Conservation (phyloP, 1,140 invertebrate species). For the Diachasmimorpha longicaudata region DNA sequence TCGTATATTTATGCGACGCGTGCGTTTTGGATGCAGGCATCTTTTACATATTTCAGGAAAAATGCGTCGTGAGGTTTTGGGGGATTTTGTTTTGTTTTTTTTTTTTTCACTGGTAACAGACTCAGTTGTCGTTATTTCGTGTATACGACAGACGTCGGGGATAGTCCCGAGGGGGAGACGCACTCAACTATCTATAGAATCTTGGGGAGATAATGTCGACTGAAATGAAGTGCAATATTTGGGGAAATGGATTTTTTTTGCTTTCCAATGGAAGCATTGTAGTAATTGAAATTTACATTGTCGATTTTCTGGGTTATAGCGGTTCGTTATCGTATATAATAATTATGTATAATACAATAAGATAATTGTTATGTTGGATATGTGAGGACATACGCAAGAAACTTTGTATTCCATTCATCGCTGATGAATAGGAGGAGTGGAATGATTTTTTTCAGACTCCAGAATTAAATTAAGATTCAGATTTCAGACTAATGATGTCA, state of each 20-base stretch:
- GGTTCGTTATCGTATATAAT: too few species aligned
- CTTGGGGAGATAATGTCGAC: neutral
- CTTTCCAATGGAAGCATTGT: neutral
- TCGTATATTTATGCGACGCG: neutral
- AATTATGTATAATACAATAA: too few species aligned
- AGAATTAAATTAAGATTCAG: too few species aligned
- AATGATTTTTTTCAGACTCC: too few species aligned
- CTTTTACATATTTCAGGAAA: constrained; percentile 9
- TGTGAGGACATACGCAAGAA: too few species aligned
- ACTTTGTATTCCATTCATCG: too few species aligned
- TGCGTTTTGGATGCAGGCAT: neutral
- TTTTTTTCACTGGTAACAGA: neutral
- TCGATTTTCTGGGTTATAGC: too few species aligned
- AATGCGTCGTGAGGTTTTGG: neutral
- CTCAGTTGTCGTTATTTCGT: neutral
- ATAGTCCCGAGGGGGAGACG: neutral
- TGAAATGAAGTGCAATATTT: neutral
- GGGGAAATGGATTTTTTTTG: neutral
- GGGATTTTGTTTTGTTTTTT: neutral
- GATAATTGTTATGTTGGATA: too few species aligned
- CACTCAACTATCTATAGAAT: constrained; percentile 12
- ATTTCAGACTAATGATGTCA: too few species aligned
- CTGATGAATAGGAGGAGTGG: too few species aligned
- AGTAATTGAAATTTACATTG: too few species aligned
- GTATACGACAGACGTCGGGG: neutral